Conservation (phyloP, 2,888 invertebrate species). For the Cenopis cana region DNA sequence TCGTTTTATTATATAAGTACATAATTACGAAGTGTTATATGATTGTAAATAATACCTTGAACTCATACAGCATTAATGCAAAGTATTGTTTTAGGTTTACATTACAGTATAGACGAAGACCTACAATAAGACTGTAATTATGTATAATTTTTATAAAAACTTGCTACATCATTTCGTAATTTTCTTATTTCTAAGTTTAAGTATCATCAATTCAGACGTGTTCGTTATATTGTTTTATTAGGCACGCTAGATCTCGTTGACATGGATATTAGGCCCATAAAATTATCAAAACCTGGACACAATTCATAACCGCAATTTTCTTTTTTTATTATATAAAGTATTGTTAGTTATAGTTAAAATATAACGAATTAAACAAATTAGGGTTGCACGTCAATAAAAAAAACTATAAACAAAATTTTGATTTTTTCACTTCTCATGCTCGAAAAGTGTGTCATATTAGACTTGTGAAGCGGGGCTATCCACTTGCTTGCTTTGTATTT, state of each 20-base stretch:
- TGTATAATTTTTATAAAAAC: slow-evolving; percentile 21
- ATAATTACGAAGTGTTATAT: slow-evolving; percentile 29
- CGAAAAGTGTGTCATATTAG: no score
- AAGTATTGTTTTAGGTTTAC: slow-evolving; percentile 64
- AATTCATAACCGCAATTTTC: no score
- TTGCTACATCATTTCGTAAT: slow-evolving; percentile 55
- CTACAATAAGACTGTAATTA: slow-evolving; percentile 77
- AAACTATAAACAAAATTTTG: no score
- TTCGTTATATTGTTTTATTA: slow-evolving; percentile 67
- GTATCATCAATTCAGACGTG: slow-evolving; percentile 42
- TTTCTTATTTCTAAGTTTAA: slow-evolving; percentile 49
- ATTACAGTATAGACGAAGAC: slow-evolving; percentile 59
- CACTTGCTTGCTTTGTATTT: no score
- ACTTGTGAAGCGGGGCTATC: no score
- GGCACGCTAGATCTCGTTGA: slow-evolving; percentile 81
- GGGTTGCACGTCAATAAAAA: no score
- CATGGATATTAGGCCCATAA: no score
- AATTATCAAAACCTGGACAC: no score
- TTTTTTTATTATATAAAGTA: no score
- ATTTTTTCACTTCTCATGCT: no score
- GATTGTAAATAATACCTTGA: slow-evolving; percentile 44
- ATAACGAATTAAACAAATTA: no score
- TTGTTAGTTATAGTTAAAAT: no score
- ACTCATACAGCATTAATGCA: slow-evolving; percentile 53
- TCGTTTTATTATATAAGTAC: slow-evolving; percentile 22